Conservation (phyloP, 2,888 invertebrate genomes). For the Odontothrips loti region DNA sequence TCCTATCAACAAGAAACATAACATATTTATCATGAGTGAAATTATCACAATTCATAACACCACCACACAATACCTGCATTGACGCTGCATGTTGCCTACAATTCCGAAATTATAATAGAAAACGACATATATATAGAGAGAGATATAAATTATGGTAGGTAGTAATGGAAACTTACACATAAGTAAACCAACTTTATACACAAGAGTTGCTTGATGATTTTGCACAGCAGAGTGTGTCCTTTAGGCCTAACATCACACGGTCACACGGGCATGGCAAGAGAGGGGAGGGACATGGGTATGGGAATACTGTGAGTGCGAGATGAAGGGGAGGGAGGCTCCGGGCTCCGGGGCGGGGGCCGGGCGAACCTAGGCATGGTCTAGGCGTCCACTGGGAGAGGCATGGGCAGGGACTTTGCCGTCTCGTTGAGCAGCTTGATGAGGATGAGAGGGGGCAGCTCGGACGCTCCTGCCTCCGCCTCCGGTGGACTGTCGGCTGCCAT, state of each 20-base stretch:
- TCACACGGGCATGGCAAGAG: background rate
- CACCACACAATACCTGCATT: background rate
- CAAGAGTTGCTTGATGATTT: background rate
- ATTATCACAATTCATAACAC: constrained; percentile 1
- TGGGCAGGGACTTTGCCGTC: background rate
- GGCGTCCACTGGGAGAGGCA: background rate
- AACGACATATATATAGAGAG: background rate
- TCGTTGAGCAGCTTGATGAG: constrained; percentile 19
- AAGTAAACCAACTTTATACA: constrained; percentile 11
- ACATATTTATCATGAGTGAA: background rate
- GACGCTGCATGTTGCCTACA: background rate
- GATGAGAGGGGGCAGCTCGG: background rate
- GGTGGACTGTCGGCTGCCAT: constrained; percentile 1
- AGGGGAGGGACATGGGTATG: background rate
- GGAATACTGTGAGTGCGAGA: constrained; percentile 16
- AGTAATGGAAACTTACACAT: background rate
- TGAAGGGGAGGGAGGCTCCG: background rate
- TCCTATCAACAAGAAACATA: too few relatives aligned
- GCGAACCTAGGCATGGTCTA: background rate
- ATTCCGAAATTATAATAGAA: background rate
- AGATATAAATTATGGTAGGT: background rate
- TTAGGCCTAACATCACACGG: background rate
- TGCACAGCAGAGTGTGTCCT: constrained; percentile 14
- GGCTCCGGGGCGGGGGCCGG: background rate
- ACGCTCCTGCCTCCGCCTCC: background rate